Evolutionary conservation across 2,888 invertebrate genomes (phyloP).

Genomic region (Zonitis immaculata): DNA sequence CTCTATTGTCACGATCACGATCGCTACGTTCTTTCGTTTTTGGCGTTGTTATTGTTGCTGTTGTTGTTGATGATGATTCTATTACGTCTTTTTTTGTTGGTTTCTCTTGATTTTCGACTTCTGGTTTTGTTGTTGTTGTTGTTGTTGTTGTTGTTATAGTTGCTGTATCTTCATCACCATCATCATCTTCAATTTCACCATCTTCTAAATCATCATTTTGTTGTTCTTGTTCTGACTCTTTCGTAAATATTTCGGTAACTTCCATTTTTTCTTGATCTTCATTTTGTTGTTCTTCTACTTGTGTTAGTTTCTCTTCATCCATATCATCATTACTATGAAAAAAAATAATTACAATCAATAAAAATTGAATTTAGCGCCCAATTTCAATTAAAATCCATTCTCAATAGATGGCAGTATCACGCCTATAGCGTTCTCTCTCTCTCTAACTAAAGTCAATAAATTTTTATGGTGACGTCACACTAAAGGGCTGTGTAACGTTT

Average conservation of each 20-base stretch:
- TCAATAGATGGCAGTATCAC: slow-evolving; percentile 8
- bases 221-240: too few species aligned
- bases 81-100: slow-evolving; percentile 3
- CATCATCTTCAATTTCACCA: slow-evolving; percentile 76
- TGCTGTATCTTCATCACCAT: slow-evolving; percentile 51
- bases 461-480: slow-evolving; percentile 22
- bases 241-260: too few species aligned
- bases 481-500: slow-evolving; percentile 24
- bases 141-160: slow-evolving; percentile 5
- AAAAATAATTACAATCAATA: too few species aligned
- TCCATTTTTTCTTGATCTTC: too few species aligned
- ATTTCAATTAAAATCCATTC: not conserved
- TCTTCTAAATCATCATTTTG: slow-evolving; percentile 63
- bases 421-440: too few species aligned
- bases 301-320: not conserved
- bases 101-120: too few species aligned
- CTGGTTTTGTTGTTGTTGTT: slow-evolving; percentile 3
- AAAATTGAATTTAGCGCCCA: not conserved
- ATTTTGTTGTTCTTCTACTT: not conserved
- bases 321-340: too few species aligned
- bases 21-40: slow-evolving; percentile 6
- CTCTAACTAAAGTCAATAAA: too few species aligned
- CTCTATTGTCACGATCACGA: not conserved
- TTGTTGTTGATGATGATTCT: slow-evolving; percentile 5
- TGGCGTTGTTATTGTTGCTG: not conserved